These are phyloP conservation scores for Pocillopora verrucosa DNA, from an alignment of 64 coral and sea anemone genomes.

Conservation along the genomic window DNA sequence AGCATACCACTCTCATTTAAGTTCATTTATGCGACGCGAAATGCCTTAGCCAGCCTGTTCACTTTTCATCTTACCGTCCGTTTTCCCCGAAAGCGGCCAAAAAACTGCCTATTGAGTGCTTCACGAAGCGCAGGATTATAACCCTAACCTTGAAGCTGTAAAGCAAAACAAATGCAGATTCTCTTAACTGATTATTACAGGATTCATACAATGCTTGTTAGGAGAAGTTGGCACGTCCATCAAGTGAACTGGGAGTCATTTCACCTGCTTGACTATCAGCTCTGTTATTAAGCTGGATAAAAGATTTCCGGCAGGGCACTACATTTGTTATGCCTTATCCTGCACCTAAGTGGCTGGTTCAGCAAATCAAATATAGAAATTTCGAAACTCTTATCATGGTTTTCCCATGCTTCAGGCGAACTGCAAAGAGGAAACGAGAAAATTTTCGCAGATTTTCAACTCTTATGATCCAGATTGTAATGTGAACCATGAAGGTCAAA, in stretches of 20 bases:
- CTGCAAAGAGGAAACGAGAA: too few species aligned
- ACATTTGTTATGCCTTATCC: too few species aligned
- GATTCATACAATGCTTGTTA: not conserved
- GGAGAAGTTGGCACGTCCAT: not conserved
- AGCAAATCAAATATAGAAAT: too few species aligned
- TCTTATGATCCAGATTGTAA: too few species aligned
- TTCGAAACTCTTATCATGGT: too few species aligned
- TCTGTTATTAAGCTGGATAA: too few species aligned
- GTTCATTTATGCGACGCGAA: not conserved
- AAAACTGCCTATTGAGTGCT: constrained; percentile 7
- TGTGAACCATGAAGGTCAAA: too few species aligned
- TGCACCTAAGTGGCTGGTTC: too few species aligned
- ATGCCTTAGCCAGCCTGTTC: not conserved
- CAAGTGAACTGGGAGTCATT: not conserved
- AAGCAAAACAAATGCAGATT: constrained; percentile 8
- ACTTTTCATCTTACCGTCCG: not conserved
- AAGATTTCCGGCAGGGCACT: too few species aligned
- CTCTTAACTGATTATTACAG: not conserved
- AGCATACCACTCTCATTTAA: not conserved
- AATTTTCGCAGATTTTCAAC: too few species aligned
- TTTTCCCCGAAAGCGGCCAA: constrained; percentile 19
- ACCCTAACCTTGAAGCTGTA: constrained; percentile 25
- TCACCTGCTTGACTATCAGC: not conserved
- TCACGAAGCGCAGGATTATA: constrained; percentile 15
- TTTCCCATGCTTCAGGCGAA: too few species aligned